Evolutionary conservation across 2,113 vertebrate genomes (phyloP).

Genomic region (Psophia crepitans): DNA sequence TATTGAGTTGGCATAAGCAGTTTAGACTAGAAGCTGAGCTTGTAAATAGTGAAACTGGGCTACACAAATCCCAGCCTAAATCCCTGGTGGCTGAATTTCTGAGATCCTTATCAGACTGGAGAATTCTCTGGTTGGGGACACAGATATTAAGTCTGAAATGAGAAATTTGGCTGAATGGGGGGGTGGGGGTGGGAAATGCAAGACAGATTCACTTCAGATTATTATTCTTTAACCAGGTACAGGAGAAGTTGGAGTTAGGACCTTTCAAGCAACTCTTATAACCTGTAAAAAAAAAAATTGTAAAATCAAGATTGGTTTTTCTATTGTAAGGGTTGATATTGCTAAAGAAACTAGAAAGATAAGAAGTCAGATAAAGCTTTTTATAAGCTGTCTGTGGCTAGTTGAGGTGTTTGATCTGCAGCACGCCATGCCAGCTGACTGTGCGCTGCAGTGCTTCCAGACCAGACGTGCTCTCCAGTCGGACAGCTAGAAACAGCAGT

Average conservation of each 20-base stretch:
- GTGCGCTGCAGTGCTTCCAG: not conserved
- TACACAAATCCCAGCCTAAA: not conserved
- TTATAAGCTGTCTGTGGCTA: not conserved
- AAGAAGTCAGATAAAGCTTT: not conserved
- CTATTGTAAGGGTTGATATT: not conserved
- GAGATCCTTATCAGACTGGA: not conserved
- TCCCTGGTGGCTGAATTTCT: not conserved
- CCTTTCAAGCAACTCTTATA: not conserved
- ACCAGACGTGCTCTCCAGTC: not conserved
- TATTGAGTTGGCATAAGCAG: not conserved
- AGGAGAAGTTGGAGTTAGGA: not conserved
- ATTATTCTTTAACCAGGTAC: not conserved
- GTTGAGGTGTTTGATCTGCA: not conserved
- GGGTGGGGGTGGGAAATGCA: not conserved
- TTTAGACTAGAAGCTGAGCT: not conserved
- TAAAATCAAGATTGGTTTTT: not conserved
- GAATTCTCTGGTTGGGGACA: not conserved
- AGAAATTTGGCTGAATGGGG: not conserved
- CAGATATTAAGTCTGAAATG: not conserved
- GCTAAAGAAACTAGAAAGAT: not conserved
- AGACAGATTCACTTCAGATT: not conserved
- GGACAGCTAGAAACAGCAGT: not conserved
- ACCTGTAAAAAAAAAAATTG: not conserved
- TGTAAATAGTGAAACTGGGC: not conserved
- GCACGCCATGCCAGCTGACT: not conserved